phyloP scores from a whole-genome alignment of 2,113 vertebrate species.

The Bungarus multicinctus region DNA sequence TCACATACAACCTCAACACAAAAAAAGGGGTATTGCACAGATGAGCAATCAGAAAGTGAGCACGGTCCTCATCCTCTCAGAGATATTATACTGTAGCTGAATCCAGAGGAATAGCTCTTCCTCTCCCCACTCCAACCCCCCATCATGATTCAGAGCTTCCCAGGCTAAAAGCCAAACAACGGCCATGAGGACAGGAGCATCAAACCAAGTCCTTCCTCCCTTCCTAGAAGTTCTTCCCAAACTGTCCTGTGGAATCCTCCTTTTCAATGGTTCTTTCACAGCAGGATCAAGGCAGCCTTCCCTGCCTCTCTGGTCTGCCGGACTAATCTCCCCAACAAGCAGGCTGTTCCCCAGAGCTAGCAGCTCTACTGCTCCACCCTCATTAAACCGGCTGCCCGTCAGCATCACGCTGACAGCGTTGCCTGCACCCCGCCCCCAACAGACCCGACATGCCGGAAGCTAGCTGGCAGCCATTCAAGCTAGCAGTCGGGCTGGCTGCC shows the following conservation, averaged over 20 bases:
- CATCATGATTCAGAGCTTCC: neutral
- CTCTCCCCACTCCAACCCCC: neutral
- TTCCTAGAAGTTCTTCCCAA: neutral
- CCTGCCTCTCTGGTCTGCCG: neutral
- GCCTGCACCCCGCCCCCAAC: conserved; percentile 24
- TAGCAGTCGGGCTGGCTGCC: conserved; percentile 71
- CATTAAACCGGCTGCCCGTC: conserved; percentile 23
- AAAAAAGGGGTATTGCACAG: neutral
- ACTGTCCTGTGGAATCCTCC: neutral
- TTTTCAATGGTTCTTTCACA: neutral
- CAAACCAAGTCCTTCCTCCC: neutral
- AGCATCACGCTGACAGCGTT: conserved; percentile 26
- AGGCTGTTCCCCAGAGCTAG: neutral
- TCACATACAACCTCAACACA: neutral
- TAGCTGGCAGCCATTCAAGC: conserved; percentile 75
- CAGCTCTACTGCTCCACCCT: neutral
- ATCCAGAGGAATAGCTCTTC: neutral
- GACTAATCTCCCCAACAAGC: neutral
- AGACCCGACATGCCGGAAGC: conserved; percentile 61
- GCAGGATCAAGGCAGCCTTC: neutral
- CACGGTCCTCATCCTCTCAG: neutral
- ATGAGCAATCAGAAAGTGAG: neutral
- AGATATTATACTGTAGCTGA: neutral
- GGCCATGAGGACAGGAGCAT: neutral
- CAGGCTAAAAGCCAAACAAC: neutral